Conservation (phyloP, 2,113 vertebrate species). For the Brachionichthys hirsutus region DNA sequence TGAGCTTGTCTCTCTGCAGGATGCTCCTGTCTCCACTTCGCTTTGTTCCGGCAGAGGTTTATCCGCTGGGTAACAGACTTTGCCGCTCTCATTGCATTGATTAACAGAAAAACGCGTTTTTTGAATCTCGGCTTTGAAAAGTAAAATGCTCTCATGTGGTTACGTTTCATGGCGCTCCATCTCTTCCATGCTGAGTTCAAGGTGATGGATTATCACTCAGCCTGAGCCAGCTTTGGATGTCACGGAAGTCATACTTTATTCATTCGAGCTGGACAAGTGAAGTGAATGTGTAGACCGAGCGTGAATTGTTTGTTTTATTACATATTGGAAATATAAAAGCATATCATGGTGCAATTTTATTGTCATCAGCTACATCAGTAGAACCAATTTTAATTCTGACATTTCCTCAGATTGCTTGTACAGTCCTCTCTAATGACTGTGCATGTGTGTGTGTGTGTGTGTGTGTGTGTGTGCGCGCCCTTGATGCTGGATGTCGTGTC, state of each 20-base stretch:
- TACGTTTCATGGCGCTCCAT: slow-evolving; percentile 23
- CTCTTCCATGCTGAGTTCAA: slow-evolving; percentile 33
- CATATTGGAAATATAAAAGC: slow-evolving; percentile 22
- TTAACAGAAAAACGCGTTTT: slow-evolving; percentile 9
- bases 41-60: background rate
- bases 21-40: too few relatives aligned
- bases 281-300: background rate
- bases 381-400: slow-evolving; percentile 8
- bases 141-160: background rate
- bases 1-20: background rate
- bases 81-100: slow-evolving; percentile 17
- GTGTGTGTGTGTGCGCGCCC: background rate
- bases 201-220: too few relatives aligned
- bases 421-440: background rate
- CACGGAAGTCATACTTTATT: slow-evolving; percentile 25
- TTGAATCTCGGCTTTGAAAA: slow-evolving; percentile 9
- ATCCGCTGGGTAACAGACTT: slow-evolving; percentile 13
- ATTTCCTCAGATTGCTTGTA: slow-evolving; percentile 21
- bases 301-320: slow-evolving; percentile 29
- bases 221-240: slow-evolving; percentile 42
- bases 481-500: slow-evolving; percentile 2
- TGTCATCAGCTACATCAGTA: background rate
- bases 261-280: slow-evolving; percentile 12
- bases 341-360: background rate
- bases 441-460: background rate